Percentiles rank a stretch among this genome's conserved stretches.
Conservation (phyloP, 2,113 vertebrate genomes). For the Sebastes schlegelii region DNA sequence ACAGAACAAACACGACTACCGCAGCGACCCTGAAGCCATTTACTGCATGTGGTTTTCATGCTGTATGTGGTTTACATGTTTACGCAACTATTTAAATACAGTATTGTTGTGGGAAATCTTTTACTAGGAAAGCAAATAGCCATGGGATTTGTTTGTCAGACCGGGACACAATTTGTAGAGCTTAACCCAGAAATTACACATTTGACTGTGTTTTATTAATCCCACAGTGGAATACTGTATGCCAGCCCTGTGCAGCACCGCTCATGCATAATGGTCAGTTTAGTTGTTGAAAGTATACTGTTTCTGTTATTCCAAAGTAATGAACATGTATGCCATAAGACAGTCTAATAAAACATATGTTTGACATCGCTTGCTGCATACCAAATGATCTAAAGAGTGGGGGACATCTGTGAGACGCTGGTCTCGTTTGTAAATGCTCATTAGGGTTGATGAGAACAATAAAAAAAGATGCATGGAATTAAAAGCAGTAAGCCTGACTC, state of each 20-base stretch:
- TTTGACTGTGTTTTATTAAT: constrained; percentile 74
- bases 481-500: constrained; percentile 21
- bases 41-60: neutral
- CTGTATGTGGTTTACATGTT: constrained; percentile 11
- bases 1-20: neutral
- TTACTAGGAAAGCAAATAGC: neutral
- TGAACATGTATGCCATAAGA: neutral
- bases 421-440: constrained; percentile 11
- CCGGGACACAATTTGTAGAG: constrained; percentile 71
- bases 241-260: constrained; percentile 20
- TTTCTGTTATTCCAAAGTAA: constrained; percentile 23
- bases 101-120: constrained; percentile 45
- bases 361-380: constrained; percentile 5
- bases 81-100: constrained; percentile 3
- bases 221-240: constrained; percentile 64
- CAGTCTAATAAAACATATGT: constrained; percentile 1
- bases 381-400: neutral
- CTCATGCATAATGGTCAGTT: constrained; percentile 42
- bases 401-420: constrained; percentile 4
- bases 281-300: constrained; percentile 14
- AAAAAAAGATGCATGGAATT: constrained; percentile 22
- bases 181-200: constrained; percentile 76
- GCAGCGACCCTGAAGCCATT: neutral
- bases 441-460: constrained; percentile 17
- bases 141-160: constrained; percentile 68